Percentiles rank a stretch among this genome's conserved stretches.
phyloP scores from a whole-genome alignment of 2,797 vertebrate species.

The Crax fasciolata region DNA sequence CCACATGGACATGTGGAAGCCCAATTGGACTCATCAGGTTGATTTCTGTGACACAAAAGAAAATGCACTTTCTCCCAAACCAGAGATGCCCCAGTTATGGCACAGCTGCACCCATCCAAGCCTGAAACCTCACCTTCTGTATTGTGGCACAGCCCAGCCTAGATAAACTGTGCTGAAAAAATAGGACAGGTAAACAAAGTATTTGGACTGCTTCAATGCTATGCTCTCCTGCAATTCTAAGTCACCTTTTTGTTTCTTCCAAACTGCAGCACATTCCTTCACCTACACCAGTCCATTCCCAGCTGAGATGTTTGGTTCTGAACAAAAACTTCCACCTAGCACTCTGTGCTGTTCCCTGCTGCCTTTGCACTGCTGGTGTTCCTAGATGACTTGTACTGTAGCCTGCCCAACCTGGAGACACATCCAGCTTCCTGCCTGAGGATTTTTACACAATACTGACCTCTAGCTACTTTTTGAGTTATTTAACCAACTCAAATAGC shows the following conservation, averaged over 20 bases:
- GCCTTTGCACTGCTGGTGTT: background rate
- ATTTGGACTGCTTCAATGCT: background rate
- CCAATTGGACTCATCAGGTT: fast-evolving
- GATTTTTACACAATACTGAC: conserved; percentile 50
- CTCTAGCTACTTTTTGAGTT: conserved; percentile 36
- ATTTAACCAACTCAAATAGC: background rate
- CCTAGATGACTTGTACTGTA: background rate
- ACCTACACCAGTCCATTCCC: background rate
- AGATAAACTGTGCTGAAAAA: background rate
- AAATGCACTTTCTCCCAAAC: background rate
- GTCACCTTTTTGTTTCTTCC: background rate
- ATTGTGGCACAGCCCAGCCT: background rate
- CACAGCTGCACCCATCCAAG: background rate
- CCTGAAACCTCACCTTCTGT: background rate
- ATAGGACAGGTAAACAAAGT: background rate
- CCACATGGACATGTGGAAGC: fast-evolving
- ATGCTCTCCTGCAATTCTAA: background rate
- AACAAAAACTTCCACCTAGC: background rate
- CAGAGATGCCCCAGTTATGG: background rate
- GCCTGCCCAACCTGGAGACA: background rate
- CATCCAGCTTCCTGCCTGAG: background rate
- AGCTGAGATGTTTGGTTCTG: background rate
- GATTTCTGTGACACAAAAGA: background rate
- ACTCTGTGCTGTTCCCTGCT: background rate
- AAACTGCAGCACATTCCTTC: background rate